These are phyloP conservation scores for Dolichopus griseipennis DNA, from an alignment of 2,888 invertebrate genomes.

Conservation along the genomic window DNA sequence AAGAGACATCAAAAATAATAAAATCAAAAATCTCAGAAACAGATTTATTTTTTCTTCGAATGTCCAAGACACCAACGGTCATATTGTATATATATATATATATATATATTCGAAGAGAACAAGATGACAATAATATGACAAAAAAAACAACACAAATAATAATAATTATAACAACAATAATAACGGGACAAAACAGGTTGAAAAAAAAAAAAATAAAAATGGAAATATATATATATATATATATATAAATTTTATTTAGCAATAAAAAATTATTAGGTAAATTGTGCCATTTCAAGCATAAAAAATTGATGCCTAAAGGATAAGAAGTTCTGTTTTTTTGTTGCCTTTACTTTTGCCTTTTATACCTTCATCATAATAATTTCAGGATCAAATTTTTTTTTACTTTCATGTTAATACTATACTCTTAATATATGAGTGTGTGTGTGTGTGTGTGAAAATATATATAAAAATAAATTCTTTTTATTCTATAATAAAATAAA, in stretches of 20 bases:
- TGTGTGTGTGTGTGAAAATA: not conserved
- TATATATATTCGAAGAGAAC: too few relatives aligned
- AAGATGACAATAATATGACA: too few relatives aligned
- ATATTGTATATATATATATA: too few relatives aligned
- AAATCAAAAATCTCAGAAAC: too few relatives aligned
- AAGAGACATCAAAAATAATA: too few relatives aligned
- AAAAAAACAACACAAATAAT: too few relatives aligned
- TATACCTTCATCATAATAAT: not conserved
- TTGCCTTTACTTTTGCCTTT: not conserved
- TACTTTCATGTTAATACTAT: not conserved
- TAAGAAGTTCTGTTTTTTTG: conserved; percentile 14
- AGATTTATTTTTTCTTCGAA: too few relatives aligned
- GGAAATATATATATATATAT: too few relatives aligned
- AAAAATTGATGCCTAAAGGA: conserved; percentile 18
- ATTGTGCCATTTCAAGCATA: conserved; percentile 17
- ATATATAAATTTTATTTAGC: too few relatives aligned
- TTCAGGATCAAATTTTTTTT: not conserved
- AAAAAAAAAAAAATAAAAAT: not conserved
- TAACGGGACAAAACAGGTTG: not conserved
- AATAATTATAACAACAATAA: not conserved
- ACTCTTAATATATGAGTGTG: too few relatives aligned
- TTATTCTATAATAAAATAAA: too few relatives aligned
- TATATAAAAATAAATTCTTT: not conserved
- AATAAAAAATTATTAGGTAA: conserved; percentile 10
- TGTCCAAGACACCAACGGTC: too few relatives aligned